Percentiles rank a stretch among this genome's conserved stretches.
These are phyloP conservation scores for Pogonus chalceus DNA, from an alignment of 1,140 invertebrate species.

Conservation along the genomic window DNA sequence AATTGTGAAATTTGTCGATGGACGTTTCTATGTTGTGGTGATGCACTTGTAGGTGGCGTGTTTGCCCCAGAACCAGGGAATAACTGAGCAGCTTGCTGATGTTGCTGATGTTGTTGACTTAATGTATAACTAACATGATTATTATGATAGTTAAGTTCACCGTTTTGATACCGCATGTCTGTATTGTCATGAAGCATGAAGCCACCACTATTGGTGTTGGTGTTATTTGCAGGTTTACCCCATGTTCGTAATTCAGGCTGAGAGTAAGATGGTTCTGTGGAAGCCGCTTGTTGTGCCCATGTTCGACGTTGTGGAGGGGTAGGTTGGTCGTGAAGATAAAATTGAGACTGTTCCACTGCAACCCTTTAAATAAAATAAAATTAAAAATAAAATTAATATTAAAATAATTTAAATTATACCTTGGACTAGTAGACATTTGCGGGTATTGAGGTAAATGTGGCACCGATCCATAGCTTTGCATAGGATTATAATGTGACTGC, in stretches of 20 bases:
- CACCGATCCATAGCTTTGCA: slow-evolving; percentile 30
- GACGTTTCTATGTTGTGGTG: slow-evolving; percentile 31
- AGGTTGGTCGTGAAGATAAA: slow-evolving; percentile 63
- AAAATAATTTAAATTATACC: not conserved
- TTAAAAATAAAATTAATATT: not conserved
- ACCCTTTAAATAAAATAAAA: slow-evolving; percentile 19
- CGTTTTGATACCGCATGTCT: slow-evolving; percentile 27
- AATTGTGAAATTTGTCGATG: slow-evolving; percentile 35
- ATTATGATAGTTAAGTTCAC: slow-evolving; percentile 26
- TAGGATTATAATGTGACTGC: slow-evolving; percentile 18
- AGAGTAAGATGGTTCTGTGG: slow-evolving; percentile 36
- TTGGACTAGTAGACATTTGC: slow-evolving; percentile 20
- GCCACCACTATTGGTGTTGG: slow-evolving; percentile 14
- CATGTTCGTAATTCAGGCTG: slow-evolving; percentile 40
- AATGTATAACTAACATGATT: slow-evolving; percentile 27
- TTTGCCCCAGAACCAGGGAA: slow-evolving; percentile 33
- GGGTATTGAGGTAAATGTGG: slow-evolving; percentile 32
- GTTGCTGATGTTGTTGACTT: slow-evolving; percentile 30
- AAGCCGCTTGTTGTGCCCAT: slow-evolving; percentile 62
- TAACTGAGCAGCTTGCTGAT: slow-evolving; percentile 27
- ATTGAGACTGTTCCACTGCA: slow-evolving; percentile 41
- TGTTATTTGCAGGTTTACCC: slow-evolving; percentile 25
- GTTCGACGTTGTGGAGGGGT: slow-evolving; percentile 50
- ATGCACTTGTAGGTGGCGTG: slow-evolving; percentile 31
- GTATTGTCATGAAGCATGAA: slow-evolving; percentile 29